Evolutionary conservation across 2,888 invertebrate species (phyloP).

Genomic region (Gandaritis pyraliata): DNA sequence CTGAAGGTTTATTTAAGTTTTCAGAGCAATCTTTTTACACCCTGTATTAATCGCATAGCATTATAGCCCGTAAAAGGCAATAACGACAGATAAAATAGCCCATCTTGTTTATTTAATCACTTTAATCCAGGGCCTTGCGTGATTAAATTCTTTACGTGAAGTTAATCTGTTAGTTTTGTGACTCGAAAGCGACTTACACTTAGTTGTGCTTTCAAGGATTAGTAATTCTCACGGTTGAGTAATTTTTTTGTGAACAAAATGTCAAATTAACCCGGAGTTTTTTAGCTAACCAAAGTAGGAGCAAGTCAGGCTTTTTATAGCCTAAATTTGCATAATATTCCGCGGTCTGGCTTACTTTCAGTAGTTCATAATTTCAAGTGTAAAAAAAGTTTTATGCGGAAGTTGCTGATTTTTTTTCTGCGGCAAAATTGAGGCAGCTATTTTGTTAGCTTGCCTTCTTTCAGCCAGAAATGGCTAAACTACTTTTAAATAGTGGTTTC

Average conservation of each 20-base stretch:
- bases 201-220: background rate
- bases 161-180: conserved; percentile 33
- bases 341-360: conserved; percentile 13
- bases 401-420: conserved; percentile 5
- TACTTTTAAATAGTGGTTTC: too few relatives aligned
- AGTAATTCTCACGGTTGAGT: background rate
- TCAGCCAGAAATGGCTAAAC: background rate
- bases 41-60: background rate
- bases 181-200: conserved; percentile 16
- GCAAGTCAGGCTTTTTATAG: conserved; percentile 17
- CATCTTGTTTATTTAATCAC: conserved; percentile 19
- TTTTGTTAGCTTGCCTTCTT: background rate
- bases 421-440: background rate
- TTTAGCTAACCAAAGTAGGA: background rate
- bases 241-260: background rate
- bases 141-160: conserved; percentile 16
- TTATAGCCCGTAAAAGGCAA: conserved; percentile 33
- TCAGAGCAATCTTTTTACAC: too few relatives aligned
- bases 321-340: conserved; percentile 33
- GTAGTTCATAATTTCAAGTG: conserved; percentile 20
- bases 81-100: conserved; percentile 28
- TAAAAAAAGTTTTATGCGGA: conserved; percentile 27
- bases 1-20: too few relatives aligned
- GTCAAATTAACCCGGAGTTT: background rate
- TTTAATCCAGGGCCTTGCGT: conserved; percentile 24